Evolutionary conservation across 2,888 invertebrate species (phyloP).

Genomic region (Eupelmus urozonus): DNA sequence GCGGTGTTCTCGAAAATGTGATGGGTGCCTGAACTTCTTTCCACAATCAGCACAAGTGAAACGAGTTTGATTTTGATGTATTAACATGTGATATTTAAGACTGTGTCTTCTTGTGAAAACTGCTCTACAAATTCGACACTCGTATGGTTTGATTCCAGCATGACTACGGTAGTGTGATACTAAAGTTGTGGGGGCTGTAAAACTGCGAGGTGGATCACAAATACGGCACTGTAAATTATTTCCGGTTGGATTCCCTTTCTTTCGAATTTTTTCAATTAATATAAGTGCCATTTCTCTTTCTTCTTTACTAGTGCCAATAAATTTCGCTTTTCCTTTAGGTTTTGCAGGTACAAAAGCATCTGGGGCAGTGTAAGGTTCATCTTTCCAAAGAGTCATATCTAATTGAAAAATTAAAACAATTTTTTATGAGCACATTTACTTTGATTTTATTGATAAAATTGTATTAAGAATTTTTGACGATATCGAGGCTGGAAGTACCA

Average conservation of each 20-base stretch:
- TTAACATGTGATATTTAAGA: slow-evolving; percentile 82
- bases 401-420: slow-evolving; percentile 18
- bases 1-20: slow-evolving; percentile 81
- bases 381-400: slow-evolving; percentile 60
- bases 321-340: slow-evolving; percentile 78
- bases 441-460: background rate
- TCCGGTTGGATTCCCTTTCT: slow-evolving; percentile 74
- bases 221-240: slow-evolving; percentile 79
- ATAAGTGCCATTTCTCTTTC: slow-evolving; percentile 79
- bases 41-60: slow-evolving; percentile 81
- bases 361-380: slow-evolving; percentile 49
- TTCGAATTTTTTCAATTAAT: slow-evolving; percentile 77
- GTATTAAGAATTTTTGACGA: too few relatives aligned
- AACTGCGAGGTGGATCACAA: slow-evolving; percentile 79
- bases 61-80: slow-evolving; percentile 81
- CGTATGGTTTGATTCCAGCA: slow-evolving; percentile 82
- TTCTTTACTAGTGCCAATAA: slow-evolving; percentile 77
- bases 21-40: slow-evolving; percentile 81
- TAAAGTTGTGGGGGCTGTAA: slow-evolving; percentile 81
- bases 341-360: slow-evolving; percentile 67
- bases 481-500: too few relatives aligned
- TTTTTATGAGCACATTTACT: too few relatives aligned
- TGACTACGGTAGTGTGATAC: slow-evolving; percentile 82
- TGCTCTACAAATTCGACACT: slow-evolving; percentile 80
- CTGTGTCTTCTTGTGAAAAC: slow-evolving; percentile 81